phyloP scores from a whole-genome alignment of 2,113 vertebrate genomes.

The Dermatemys mawii region DNA sequence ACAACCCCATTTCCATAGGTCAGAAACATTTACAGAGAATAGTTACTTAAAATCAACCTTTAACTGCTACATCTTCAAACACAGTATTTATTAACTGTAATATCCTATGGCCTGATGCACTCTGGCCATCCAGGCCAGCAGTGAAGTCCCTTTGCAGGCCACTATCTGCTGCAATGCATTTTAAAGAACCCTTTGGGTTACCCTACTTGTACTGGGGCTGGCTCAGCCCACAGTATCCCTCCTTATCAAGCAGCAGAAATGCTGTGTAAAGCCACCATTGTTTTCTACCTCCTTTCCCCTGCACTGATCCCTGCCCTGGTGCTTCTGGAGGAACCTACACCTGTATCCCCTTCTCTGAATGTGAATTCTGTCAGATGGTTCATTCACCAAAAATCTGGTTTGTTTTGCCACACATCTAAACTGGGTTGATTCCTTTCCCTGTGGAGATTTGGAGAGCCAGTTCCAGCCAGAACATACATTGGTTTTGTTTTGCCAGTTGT shows the following conservation, averaged over 20 bases:
- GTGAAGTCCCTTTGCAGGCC: not conserved
- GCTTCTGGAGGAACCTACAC: not conserved
- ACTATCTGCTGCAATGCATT: not conserved
- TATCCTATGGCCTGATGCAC: not conserved
- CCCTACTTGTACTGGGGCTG: not conserved
- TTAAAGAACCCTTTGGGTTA: not conserved
- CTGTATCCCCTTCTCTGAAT: not conserved
- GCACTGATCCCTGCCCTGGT: not conserved
- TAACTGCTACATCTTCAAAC: not conserved
- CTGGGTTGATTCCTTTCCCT: not conserved
- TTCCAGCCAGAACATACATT: conserved; percentile 2
- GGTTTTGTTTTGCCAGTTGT: conserved; percentile 21
- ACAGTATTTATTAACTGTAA: not conserved
- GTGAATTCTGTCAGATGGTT: not conserved
- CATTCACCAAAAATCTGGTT: not conserved
- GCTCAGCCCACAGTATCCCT: not conserved
- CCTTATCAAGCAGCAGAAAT: not conserved
- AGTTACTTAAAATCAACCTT: not conserved
- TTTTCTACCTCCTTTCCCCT: not conserved
- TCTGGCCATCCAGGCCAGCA: not conserved
- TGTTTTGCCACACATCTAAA: conserved; percentile 9
- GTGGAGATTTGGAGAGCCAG: not conserved
- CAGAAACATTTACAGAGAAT: not conserved
- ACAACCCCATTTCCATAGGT: not conserved
- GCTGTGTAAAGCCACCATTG: not conserved